Base-by-base conservation (phyloP, 23 tunicate genomes). In the Oikopleura dioica region DNA sequence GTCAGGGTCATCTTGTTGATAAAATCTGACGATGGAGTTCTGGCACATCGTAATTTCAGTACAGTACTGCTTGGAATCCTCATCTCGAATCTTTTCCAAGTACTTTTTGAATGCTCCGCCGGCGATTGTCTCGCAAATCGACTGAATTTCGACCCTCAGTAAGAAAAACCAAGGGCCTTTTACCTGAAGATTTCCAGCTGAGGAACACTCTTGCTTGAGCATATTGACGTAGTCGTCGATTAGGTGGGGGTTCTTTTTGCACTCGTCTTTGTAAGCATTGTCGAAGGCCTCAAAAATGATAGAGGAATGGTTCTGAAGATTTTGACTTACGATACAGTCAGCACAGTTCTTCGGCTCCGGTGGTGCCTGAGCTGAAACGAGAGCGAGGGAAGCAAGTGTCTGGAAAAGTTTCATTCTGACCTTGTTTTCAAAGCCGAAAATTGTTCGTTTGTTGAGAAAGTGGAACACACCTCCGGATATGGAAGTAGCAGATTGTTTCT, bases 11-110 rank as follows among this genome's bases (percentile, higher is more conserved):
- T n/a, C n/a, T n/a, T n/a, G n/a, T n/a, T n/a, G n/a, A n/a, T n/a
- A n/a, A n/a, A n/a, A n/a, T n/a, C n/a, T n/a, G n/a, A n/a, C n/a
- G n/a, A n/a, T n/a, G n/a, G n/a, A n/a, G 29, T 28, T 63, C 2
- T 23, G 4, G 33, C 72, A 63, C 72, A 63, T 63, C 26, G 72
- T 63, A 16, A 63, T 63, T 63, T 63, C 72, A 2, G 72, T 63
- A 63, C 72, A 63, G 5, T 28, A 63, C 33, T 63, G 72, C 16
- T 23, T 63, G 2, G 72, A 24, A 28, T 63, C 72, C 33, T 63
- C 72, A 23, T 24, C 26, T 23, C 5, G 5, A 63, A 63, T 31
- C 33, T 63, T 23, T 21, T 24, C 33, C 72, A 63, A 63, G 26
- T 63, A 63, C 26, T 63, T 63, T 63, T 63, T 63, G 30, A 63